Evolutionary conservation across 2,113 vertebrate species (phyloP).

Genomic region (Otocyon megalotis): DNA sequence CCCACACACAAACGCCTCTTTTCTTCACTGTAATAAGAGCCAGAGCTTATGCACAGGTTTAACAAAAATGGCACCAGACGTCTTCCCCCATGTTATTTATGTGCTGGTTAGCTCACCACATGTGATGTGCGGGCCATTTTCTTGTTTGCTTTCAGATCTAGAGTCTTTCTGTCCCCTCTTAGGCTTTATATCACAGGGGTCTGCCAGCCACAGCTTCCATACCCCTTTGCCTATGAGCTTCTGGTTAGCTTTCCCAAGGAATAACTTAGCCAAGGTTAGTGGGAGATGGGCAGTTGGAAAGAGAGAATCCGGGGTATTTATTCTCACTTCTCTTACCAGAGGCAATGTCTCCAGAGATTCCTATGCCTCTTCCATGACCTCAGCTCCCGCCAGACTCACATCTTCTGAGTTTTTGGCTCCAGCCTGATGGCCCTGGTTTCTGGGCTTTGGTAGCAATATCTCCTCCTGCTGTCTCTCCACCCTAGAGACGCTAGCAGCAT

Average conservation of each 20-base stretch:
- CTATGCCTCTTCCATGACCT: not conserved
- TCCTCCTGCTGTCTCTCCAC: not conserved
- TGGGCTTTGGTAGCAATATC: not conserved
- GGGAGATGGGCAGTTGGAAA: not conserved
- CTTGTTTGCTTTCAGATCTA: not conserved
- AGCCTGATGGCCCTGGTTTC: not conserved
- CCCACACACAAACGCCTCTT: not conserved
- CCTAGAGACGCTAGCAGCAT: not conserved
- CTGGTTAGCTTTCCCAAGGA: not conserved
- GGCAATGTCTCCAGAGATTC: accelerated
- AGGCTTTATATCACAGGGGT: not conserved
- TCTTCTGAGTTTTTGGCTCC: not conserved
- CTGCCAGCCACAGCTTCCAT: not conserved
- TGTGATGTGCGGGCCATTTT: not conserved
- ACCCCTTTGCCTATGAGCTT: not conserved
- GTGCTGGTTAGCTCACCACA: not conserved
- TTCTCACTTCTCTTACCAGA: not conserved
- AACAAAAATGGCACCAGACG: not conserved
- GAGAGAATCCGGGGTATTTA: not conserved
- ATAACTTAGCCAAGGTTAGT: not conserved
- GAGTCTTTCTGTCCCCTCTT: not conserved
- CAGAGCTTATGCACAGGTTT: not conserved
- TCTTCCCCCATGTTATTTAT: not conserved
- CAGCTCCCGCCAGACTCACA: not conserved
- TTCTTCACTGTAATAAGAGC: not conserved